Conservation (phyloP, 2,797 vertebrate genomes). For the Pangasius macronema region DNA sequence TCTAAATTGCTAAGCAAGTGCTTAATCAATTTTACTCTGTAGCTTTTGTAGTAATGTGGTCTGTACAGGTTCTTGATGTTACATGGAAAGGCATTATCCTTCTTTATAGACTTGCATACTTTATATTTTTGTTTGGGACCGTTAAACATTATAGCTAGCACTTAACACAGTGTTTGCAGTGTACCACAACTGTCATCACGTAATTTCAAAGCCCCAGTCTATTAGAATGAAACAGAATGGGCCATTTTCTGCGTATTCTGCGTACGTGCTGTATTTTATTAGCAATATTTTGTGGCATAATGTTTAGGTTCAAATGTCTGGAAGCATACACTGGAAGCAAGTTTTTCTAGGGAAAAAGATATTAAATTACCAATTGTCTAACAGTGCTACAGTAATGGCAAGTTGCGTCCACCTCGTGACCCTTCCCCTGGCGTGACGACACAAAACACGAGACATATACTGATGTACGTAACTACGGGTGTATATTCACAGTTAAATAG, state of each 20-base stretch:
- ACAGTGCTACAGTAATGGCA: neutral
- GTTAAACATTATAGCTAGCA: neutral
- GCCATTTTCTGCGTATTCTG: slow-evolving; percentile 6
- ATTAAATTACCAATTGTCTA: neutral
- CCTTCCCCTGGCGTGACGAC: too few species aligned
- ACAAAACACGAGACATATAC: too few species aligned
- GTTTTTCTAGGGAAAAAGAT: neutral
- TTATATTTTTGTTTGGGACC: neutral
- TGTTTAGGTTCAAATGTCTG: neutral
- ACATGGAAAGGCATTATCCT: neutral
- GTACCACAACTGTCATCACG: neutral
- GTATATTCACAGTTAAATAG: neutral
- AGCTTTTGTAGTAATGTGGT: neutral
- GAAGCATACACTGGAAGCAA: neutral
- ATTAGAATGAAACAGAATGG: neutral
- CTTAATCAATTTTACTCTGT: neutral
- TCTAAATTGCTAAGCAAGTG: neutral
- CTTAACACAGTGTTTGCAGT: neutral
- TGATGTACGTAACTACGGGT: too few species aligned
- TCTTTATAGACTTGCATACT: neutral
- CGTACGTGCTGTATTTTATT: slow-evolving; percentile 14
- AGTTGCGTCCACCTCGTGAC: too few species aligned
- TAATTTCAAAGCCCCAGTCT: neutral
- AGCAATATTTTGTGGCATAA: neutral
- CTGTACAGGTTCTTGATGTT: neutral